Evolutionary conservation across 2,113 vertebrate species (phyloP).

Genomic region (Tinamus guttatus): DNA sequence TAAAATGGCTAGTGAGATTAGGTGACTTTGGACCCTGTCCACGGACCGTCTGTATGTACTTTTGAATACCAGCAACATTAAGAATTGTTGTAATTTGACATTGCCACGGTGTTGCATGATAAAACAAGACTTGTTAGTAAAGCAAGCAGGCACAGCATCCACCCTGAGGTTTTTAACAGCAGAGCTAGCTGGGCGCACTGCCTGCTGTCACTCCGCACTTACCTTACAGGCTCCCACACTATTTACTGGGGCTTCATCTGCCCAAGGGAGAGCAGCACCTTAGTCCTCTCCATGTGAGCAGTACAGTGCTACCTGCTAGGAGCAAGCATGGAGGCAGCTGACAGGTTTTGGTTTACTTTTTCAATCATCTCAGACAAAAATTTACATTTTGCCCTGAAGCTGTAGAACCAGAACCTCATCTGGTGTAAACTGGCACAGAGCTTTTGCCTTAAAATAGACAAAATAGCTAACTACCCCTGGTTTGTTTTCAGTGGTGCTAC

Average conservation of each 20-base stretch:
- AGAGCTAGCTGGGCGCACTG: not conserved
- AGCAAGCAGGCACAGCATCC: not conserved
- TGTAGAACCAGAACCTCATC: not conserved
- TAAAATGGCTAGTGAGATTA: not conserved
- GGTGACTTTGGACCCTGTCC: not conserved
- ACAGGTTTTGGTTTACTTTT: not conserved
- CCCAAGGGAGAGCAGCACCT: not conserved
- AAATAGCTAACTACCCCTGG: not conserved
- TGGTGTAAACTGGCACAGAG: not conserved
- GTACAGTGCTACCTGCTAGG: not conserved
- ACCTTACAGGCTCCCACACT: not conserved
- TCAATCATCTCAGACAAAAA: not conserved
- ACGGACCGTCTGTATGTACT: not conserved
- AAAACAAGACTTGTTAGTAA: constrained; percentile 1
- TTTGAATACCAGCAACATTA: not conserved
- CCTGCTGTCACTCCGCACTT: not conserved
- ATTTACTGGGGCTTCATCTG: not conserved
- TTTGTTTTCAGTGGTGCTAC: constrained; percentile 51
- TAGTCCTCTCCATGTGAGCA: not conserved
- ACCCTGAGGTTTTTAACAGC: not conserved
- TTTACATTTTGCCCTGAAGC: not conserved
- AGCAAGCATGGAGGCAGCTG: not conserved
- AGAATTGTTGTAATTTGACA: not conserved
- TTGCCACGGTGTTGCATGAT: not conserved
- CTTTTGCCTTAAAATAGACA: constrained; percentile 33